A percentile compares a stretch with the other conserved stretches of the same genome.
phyloP scores from a whole-genome alignment of 2,797 vertebrate genomes.

The Euthynnus affinis region DNA sequence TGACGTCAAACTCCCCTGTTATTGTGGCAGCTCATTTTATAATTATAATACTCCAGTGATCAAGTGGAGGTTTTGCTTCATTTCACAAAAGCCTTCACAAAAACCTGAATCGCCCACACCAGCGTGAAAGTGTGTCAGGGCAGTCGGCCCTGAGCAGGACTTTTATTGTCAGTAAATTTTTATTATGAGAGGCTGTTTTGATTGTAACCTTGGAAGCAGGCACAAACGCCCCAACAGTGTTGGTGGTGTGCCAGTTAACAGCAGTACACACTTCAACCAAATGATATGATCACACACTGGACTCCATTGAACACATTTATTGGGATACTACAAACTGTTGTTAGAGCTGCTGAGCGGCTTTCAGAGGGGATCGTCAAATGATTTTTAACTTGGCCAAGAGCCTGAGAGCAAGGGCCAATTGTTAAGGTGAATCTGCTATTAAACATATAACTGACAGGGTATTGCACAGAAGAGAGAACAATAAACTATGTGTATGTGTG shows the following conservation, averaged over 20 bases:
- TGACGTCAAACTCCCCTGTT: slow-evolving; percentile 3
- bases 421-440: slow-evolving; percentile 24
- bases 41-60: slow-evolving; percentile 33
- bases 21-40: slow-evolving; percentile 29
- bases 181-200: slow-evolving; percentile 69
- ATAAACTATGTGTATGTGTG: slow-evolving; percentile 23
- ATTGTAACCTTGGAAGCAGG: slow-evolving; percentile 67
- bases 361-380: slow-evolving; percentile 48
- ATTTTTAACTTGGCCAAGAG: slow-evolving; percentile 44
- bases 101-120: slow-evolving; percentile 13
- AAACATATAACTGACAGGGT: slow-evolving; percentile 33
- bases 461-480: slow-evolving; percentile 9
- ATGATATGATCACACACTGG: slow-evolving; percentile 19
- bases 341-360: slow-evolving; percentile 28
- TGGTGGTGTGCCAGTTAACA: slow-evolving; percentile 51
- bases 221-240: slow-evolving; percentile 49
- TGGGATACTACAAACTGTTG: slow-evolving; percentile 29
- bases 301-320: slow-evolving; percentile 33
- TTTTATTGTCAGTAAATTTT: slow-evolving; percentile 43
- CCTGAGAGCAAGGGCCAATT: slow-evolving; percentile 36
- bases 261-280: slow-evolving; percentile 43
- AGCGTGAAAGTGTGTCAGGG: slow-evolving; percentile 28
- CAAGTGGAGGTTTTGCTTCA: slow-evolving; percentile 26
- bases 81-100: slow-evolving; percentile 24
- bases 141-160: slow-evolving; percentile 29